These are phyloP conservation scores for Bos javanicus DNA, from an alignment of 2,113 vertebrate genomes.

Conservation along the genomic window DNA sequence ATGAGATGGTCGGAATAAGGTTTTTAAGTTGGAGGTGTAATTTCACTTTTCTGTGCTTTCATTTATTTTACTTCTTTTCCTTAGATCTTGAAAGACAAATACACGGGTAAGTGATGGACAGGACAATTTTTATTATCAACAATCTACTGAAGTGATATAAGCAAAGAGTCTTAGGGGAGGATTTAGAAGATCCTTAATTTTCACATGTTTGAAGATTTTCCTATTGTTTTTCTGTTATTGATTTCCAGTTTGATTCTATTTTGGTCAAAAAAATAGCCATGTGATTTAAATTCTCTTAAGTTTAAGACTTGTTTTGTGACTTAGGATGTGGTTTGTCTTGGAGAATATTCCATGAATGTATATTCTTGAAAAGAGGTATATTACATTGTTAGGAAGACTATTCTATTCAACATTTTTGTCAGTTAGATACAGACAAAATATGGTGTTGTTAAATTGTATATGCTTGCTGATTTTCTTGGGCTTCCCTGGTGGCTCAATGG, in stretches of 20 bases:
- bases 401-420: background rate
- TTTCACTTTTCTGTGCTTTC: background rate
- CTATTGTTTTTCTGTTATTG: background rate
- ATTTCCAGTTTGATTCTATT: slow-evolving; percentile 35
- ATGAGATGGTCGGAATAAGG: background rate
- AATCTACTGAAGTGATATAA: background rate
- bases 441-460: background rate
- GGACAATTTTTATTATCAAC: background rate
- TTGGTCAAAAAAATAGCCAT: background rate
- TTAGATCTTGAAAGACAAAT: background rate
- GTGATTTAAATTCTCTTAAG: background rate
- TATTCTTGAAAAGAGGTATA: background rate
- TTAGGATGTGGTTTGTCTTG: background rate
- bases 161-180: background rate
- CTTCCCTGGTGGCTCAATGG: background rate
- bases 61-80: background rate
- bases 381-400: background rate
- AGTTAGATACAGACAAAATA: background rate
- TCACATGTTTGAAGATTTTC: background rate
- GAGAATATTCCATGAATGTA: background rate
- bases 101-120: background rate
- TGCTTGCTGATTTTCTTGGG: background rate
- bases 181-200: slow-evolving; percentile 24
- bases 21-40: background rate
- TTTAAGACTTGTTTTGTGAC: background rate